Evolutionary conservation across 2,797 vertebrate genomes (phyloP), one percentile per base, ranked within the genome.

Genomic region (Anguilla marmorata): DNA sequence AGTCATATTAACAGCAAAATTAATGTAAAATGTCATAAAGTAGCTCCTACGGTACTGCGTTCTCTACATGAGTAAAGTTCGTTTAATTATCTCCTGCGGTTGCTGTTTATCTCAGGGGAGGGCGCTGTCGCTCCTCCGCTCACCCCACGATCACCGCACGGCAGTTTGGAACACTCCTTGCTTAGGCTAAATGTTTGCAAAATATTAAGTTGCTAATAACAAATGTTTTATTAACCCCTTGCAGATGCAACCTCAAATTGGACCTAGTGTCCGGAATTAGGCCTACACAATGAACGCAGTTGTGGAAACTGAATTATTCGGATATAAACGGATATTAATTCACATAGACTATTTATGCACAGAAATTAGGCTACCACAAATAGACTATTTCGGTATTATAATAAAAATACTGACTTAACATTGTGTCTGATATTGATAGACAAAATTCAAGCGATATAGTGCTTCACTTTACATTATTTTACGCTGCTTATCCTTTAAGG

Each of bases 41-140:
- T 69, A 69, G 27, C 27, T 72, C 27, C 69, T 72, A 52, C 33
- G 69, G 2, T 72, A 72, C 12, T 24, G 27, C 41, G 21, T 72
- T 41, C 30, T 37, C 54, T 50, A 14, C 41, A 60, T 84, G 5
- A n/a, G 8, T 16, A 19, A 16, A 41, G 30, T 83, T 56, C 14
- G 45, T 69, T 72, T 33, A 52, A 41, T 54, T 84, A 33, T 37
- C 30, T 86, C 85, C 50, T 63, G 60, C 37, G 27, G 7, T 48
- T 79, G 24, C 69, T 7, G 33, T 88, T 88, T 85, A 50, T 12
- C 72, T 63, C 87, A 85, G 87, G 85, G 52, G 87, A 58, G 52
- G 87, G 87, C 87, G 87, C 87, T 85, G 52, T 85, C 41, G 74
- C 9, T 48, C 63, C 83, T 88, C 41, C 37, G 24, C 82, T 76